A percentile compares a stretch with the other conserved stretches of the same genome.
Evolutionary conservation across 2,888 invertebrate species (phyloP).

Genomic region (Danaus chrysippus): DNA sequence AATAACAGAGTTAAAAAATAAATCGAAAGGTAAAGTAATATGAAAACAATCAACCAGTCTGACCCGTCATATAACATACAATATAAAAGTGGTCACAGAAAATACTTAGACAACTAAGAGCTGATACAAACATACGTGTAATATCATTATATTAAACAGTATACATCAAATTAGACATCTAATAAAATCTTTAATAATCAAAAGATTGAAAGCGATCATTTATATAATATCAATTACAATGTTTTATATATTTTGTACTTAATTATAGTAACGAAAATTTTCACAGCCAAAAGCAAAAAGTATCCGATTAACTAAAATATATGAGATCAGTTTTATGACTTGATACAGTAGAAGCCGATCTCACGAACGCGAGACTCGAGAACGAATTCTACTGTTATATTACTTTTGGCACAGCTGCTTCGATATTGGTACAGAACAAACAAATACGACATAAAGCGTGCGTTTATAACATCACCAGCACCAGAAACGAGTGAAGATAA

Average conservation of each 20-base stretch:
- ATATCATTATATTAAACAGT: constrained; percentile 1
- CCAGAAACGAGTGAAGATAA: constrained; percentile 12
- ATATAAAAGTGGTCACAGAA: too few species aligned
- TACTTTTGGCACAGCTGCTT: constrained; percentile 4
- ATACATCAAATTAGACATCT: not conserved
- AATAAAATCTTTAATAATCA: not conserved
- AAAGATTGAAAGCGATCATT: not conserved
- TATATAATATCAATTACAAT: not conserved
- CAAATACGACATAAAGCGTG: constrained; percentile 1
- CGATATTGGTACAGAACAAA: not conserved
- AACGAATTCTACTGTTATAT: not conserved
- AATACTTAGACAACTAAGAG: too few species aligned
- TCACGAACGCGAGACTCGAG: not conserved
- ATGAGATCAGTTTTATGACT: constrained; percentile 1
- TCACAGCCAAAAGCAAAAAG: constrained; percentile 4
- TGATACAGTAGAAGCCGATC: not conserved
- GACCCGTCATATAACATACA: too few species aligned
- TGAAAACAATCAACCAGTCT: too few species aligned
- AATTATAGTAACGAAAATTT: not conserved
- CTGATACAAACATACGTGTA: too few species aligned
- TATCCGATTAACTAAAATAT: not conserved
- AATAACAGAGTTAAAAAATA: too few species aligned
- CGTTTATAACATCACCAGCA: not conserved
- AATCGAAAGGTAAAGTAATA: too few species aligned
- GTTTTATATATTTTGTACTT: constrained; percentile 1